phyloP scores from a whole-genome alignment of 2,888 invertebrate genomes.

The Cerceris ruficornis region DNA sequence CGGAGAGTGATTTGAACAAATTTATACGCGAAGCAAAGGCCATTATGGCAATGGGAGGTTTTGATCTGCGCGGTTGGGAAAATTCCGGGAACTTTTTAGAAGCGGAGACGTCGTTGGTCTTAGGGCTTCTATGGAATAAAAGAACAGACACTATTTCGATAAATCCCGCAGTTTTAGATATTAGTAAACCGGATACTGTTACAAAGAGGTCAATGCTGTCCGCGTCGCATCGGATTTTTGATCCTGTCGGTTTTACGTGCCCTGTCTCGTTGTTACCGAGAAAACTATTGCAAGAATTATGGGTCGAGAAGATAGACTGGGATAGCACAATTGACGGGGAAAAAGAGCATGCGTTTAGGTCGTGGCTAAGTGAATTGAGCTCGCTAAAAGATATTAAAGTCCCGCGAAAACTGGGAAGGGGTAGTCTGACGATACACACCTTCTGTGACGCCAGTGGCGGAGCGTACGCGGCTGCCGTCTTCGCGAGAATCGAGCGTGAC shows the following conservation, averaged over 20 bases:
- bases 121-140: constrained; percentile 34
- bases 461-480: no score
- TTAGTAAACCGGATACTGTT: background rate
- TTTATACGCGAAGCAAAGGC: no score
- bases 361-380: constrained; percentile 48
- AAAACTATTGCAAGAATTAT: no score
- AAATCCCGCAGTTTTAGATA: constrained; percentile 21
- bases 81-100: no score
- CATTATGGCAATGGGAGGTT: no score
- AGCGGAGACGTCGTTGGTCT: background rate
- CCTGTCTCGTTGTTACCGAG: no score
- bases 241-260: no score
- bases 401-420: constrained; percentile 49
- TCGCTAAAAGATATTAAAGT: constrained; percentile 45
- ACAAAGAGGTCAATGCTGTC: constrained; percentile 41
- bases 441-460: constrained; percentile 45
- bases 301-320: no score
- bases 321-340: background rate
- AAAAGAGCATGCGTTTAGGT: constrained; percentile 15
- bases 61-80: no score
- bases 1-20: no score
- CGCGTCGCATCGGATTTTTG: no score
- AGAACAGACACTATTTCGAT: constrained; percentile 22
- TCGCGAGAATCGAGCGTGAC: no score
- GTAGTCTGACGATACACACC: constrained; percentile 58